Conservation (phyloP, 2,888 invertebrate genomes). For the Drosophila gaucha region DNA sequence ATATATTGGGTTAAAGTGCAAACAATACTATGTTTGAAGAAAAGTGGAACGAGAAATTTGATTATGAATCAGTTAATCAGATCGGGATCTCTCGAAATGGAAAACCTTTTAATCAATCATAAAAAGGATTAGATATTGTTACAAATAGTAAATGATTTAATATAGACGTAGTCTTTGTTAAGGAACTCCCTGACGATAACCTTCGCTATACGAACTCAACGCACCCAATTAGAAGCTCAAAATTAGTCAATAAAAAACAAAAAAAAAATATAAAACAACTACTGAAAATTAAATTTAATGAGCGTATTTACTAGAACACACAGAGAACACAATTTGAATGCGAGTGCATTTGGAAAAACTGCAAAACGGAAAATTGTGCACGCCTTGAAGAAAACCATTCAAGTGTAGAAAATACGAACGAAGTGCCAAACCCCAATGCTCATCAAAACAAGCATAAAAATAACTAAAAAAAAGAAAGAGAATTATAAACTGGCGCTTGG, state of each 20-base stretch:
- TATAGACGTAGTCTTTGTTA: slow-evolving; percentile 10
- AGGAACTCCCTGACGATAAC: not conserved
- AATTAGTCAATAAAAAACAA: slow-evolving; percentile 32
- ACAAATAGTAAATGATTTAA: too few species aligned
- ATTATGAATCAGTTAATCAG: not conserved
- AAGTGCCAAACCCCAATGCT: slow-evolving; percentile 64
- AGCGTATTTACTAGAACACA: slow-evolving; percentile 63
- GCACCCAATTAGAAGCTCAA: slow-evolving; percentile 23
- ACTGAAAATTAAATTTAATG: slow-evolving; percentile 71
- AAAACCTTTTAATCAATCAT: not conserved
- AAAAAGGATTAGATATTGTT: too few species aligned
- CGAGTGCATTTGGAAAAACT: slow-evolving; percentile 68
- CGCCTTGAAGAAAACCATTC: slow-evolving; percentile 79
- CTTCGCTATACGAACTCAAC: slow-evolving; percentile 23
- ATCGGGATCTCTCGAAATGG: not conserved
- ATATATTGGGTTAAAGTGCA: slow-evolving; percentile 33
- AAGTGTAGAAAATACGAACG: slow-evolving; percentile 66
- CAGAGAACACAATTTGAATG: slow-evolving; percentile 43
- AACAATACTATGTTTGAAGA: too few species aligned
- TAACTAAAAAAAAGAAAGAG: slow-evolving; percentile 25
- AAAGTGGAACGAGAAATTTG: not conserved
- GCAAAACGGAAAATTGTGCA: slow-evolving; percentile 68
- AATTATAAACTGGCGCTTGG: slow-evolving; percentile 69
- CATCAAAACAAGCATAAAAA: slow-evolving; percentile 38
- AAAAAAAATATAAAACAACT: slow-evolving; percentile 28